Evolutionary conservation across 2,113 vertebrate genomes (phyloP), one percentile per base, ranked within the genome.

Genomic region (Neogale vison): DNA sequence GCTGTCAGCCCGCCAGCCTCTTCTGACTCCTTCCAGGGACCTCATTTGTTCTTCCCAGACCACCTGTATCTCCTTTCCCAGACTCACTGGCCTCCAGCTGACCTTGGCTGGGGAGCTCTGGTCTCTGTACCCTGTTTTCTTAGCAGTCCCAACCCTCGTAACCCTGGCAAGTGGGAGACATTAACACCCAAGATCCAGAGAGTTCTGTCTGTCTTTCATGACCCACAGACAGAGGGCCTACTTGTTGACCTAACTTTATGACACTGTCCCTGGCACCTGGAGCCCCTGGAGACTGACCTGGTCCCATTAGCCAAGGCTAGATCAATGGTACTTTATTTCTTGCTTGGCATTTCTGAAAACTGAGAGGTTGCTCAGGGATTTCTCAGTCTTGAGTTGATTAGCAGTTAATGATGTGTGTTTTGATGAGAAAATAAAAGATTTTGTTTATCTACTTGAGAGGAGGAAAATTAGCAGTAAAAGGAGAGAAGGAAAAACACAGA

Each of bases 401-500:
- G 96, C 98, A 98, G 98, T 99, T 99, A 99, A 99, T 98, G 98
- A 98, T 96, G 98, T 98, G 98, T 98, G 98, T 98, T 98, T 98
- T 98, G 98, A 98, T 98, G 97, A 98, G 98, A 98, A 98, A 98
- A 98, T 98, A 98, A 98, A 98, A 98, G 96, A 98, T 97, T 98
- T 97, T 97, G 97, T 91, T 95, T 97, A 97, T 95, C 86, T 8
- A 11, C 97, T 98, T 98, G 95, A 98, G 97, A 98, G 94, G 96
- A 97, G 96, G 96, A 96, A 97, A 98, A 98, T 98, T 97, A 98
- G 96, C 79, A 96, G 87, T 94, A 71, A 97, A 97, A 84, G 15
- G 52, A 95, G 90, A 95, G 67, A 95, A 96, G 89, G 76, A 97
- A 97, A 98, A 98, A 95, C 97, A 97, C 91, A 98, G 96, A 98